Evolutionary conservation across 2,797 vertebrate genomes (phyloP).

Genomic region (Furcifer pardalis): DNA sequence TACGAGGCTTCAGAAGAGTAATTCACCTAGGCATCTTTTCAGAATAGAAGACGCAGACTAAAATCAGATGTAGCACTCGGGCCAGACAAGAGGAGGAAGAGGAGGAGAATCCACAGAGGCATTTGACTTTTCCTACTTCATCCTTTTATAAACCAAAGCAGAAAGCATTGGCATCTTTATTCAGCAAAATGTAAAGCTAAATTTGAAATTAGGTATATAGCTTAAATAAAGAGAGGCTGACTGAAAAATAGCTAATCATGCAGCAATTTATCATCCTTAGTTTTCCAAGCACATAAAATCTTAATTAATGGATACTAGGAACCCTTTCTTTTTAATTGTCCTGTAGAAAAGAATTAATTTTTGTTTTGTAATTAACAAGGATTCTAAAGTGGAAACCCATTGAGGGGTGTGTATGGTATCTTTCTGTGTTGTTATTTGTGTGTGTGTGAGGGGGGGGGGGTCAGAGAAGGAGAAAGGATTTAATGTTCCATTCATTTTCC

Average conservation of each 20-base stretch:
- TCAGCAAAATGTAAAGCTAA: slow-evolving; percentile 60
- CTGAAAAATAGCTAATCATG: slow-evolving; percentile 48
- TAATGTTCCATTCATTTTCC: slow-evolving; percentile 23
- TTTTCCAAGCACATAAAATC: slow-evolving; percentile 28
- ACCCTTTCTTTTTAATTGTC: slow-evolving; percentile 42
- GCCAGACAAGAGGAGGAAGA: slow-evolving; percentile 62
- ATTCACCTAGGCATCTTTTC: slow-evolving; percentile 49
- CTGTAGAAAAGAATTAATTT: slow-evolving; percentile 6
- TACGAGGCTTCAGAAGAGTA: slow-evolving; percentile 36
- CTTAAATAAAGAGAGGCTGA: slow-evolving; percentile 30
- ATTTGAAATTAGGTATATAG: slow-evolving; percentile 50
- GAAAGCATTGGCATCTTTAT: slow-evolving; percentile 56
- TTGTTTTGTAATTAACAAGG: slow-evolving; percentile 17
- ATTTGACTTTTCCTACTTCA: slow-evolving; percentile 54
- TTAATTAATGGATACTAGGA: slow-evolving; percentile 34
- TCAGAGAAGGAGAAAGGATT: not conserved
- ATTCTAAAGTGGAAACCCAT: slow-evolving; percentile 32
- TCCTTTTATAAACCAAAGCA: slow-evolving; percentile 49
- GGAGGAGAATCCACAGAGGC: slow-evolving; percentile 31
- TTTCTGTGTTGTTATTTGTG: not conserved
- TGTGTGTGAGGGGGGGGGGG: not conserved
- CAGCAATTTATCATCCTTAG: slow-evolving; percentile 32
- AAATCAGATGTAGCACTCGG: slow-evolving; percentile 50
- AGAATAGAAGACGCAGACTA: slow-evolving; percentile 43
- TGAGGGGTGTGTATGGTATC: slow-evolving; percentile 31